Conservation (phyloP, 1,140 invertebrate genomes). For the Reticulitermes speratus region DNA sequence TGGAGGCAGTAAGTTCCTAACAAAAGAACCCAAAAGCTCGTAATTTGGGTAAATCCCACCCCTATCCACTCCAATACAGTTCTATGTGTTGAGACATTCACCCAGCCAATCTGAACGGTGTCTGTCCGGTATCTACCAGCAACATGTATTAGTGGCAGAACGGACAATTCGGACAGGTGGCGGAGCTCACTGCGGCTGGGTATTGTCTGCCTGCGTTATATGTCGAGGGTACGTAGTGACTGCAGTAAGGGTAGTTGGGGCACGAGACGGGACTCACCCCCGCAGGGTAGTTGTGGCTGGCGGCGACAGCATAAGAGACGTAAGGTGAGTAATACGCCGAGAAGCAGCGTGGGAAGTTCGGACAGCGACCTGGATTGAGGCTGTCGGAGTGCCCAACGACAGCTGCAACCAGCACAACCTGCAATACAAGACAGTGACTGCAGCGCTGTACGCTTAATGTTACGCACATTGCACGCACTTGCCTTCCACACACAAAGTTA, state of each 20-base stretch:
- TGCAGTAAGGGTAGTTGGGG: slow-evolving; percentile 33
- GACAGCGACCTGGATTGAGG: slow-evolving; percentile 53
- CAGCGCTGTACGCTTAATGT: no score
- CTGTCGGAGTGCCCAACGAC: slow-evolving; percentile 46
- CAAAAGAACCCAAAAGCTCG: no score
- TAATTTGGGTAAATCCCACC: no score
- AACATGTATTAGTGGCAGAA: slow-evolving; percentile 35
- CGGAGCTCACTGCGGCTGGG: slow-evolving; percentile 34
- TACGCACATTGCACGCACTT: no score
- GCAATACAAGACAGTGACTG: not conserved
- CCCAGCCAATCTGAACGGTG: no score
- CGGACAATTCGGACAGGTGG: slow-evolving; percentile 36
- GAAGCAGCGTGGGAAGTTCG: slow-evolving; percentile 59
- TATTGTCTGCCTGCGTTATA: slow-evolving; percentile 21
- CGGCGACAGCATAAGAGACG: not conserved
- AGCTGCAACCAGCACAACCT: slow-evolving; percentile 33
- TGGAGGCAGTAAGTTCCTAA: no score
- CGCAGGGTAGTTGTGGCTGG: not conserved
- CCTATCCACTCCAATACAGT: no score
- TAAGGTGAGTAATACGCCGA: not conserved
- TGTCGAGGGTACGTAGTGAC: slow-evolving; percentile 38
- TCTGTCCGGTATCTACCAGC: no score
- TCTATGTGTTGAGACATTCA: no score
- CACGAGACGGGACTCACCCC: not conserved
- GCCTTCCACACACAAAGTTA: no score